Evolutionary conservation across 2,888 invertebrate genomes (phyloP), one percentile per base, ranked within the genome.

Genomic region (Altica lythri): DNA sequence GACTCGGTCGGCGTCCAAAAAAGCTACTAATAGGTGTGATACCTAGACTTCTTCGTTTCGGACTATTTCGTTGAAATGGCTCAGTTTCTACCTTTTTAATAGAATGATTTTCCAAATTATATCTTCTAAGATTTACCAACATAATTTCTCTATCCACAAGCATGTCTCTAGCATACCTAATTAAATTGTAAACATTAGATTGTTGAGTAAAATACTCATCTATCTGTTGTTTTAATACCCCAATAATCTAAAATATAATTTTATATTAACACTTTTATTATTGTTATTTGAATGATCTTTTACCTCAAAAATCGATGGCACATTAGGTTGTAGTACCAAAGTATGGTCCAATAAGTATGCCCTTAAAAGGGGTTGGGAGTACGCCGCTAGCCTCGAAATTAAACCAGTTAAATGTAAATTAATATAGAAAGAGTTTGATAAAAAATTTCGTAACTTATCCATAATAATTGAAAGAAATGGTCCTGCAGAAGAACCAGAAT

Each of bases 221-320:
- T 42, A 95, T 85, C 75, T 90, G 90, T 63, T 92, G 90, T 68
- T 92, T 92, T 38, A 95, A 78, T 38, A 86, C 84, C 54, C 87
- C 86, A 64, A 92, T 78, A 59, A 91, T 85, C 88, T 89, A 70
- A 65, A 63, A 64, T 51, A n/a, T n/a, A n/a, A n/a, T n/a, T n/a
- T n/a, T n/a, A n/a, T n/a, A n/a, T n/a, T n/a, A n/a, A n/a, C n/a
- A n/a, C n/a, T n/a, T n/a, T n/a, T n/a, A n/a, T n/a, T n/a, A n/a
- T n/a, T n/a, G n/a, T n/a, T n/a, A n/a, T n/a, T n/a, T n/a, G n/a
- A n/a, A n/a, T n/a, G n/a, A n/a, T n/a, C n/a, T n/a, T n/a, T 74
- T 72, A 92, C 95, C 85, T 95, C 95, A 75, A 90, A 89, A 60
- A 96, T 81, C 2, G 93, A 94, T 72, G 92, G 90, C 72, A 95